Base-by-base conservation (phyloP, 2,113 vertebrate genomes). In the Cebus imitator region DNA sequence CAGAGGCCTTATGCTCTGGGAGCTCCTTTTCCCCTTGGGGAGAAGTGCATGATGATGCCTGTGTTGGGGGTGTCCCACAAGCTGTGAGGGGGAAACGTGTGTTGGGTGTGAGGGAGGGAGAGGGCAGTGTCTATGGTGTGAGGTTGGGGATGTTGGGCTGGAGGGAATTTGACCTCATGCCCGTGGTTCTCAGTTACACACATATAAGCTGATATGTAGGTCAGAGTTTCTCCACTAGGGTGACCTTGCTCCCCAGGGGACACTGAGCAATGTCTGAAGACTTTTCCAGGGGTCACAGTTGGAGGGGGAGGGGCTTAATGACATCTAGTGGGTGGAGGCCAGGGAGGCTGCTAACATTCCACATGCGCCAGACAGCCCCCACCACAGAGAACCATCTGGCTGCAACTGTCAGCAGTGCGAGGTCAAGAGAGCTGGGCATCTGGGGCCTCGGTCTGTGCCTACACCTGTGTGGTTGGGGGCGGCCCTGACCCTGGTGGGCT, bases 401-500 rank as follows among this genome's bases (percentile, higher is more conserved):
- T 20, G 23, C 73, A 58, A 0, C 25, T 0, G 14, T 43, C 50
- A 3, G 25, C 20, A 17, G 70, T 6, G 7, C 35, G 0, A 37
- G 43, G 12, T 1, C 21, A 11, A 55, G 27, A 17, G n/a, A 64
- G n/a, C 83, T 48, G 0, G 11, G 68, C 8, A 1, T 18, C 3
- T 11, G 16, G 58, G 61, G 57, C 27, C 6, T 27, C n/a, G 0
- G 35, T 2, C 23, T 40, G 35, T 21, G 21, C 16, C 55, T 13
- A n/a, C 12, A 1, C 30, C 66, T 57, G 45, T 6, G 17, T 32
- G 18, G 70, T 27, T 23, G 13, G 4, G 57, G 27, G 45, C 1
- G 2, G 6, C 48, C 82, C 97, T 93, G 70, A 35, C 98, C 96
- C 92, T 97, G 98, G 98, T 80, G 91, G 97, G 98, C 96, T 96